These are phyloP conservation scores for Ochotona curzoniae DNA, from an alignment of 2,113 vertebrate genomes.

Conservation along the genomic window DNA sequence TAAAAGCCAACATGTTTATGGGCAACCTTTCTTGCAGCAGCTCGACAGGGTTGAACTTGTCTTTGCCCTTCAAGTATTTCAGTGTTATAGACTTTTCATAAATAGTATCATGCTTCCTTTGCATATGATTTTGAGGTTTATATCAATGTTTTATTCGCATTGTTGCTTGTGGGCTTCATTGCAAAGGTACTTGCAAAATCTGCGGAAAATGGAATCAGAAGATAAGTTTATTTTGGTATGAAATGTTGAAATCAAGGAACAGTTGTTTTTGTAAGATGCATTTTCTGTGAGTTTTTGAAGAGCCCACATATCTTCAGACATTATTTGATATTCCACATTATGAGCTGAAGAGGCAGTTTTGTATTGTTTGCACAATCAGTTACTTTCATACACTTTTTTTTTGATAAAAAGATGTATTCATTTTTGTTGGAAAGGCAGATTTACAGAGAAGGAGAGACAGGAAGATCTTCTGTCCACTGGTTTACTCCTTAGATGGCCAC, in stretches of 20 bases:
- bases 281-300: too few relatives aligned
- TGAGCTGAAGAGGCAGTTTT: neutral
- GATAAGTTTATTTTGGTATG: too few relatives aligned
- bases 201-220: too few relatives aligned
- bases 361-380: neutral
- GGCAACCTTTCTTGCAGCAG: conserved; percentile 11
- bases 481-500: too few relatives aligned
- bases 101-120: conserved; percentile 10
- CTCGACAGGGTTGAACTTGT: neutral
- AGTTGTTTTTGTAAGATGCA: too few relatives aligned
- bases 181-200: too few relatives aligned
- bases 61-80: conserved; percentile 6
- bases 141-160: neutral
- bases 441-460: too few relatives aligned
- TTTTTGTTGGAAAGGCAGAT: too few relatives aligned
- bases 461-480: too few relatives aligned
- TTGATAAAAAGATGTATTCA: too few relatives aligned
- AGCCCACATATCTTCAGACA: neutral
- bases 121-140: neutral
- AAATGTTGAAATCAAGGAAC: too few relatives aligned
- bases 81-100: neutral
- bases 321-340: neutral
- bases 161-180: neutral
- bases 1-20: conserved; percentile 20
- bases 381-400: neutral